Evolutionary conservation across 2,113 vertebrate species (phyloP), one percentile per base, ranked within the genome.

Genomic region (Coregonus clupeaformis): DNA sequence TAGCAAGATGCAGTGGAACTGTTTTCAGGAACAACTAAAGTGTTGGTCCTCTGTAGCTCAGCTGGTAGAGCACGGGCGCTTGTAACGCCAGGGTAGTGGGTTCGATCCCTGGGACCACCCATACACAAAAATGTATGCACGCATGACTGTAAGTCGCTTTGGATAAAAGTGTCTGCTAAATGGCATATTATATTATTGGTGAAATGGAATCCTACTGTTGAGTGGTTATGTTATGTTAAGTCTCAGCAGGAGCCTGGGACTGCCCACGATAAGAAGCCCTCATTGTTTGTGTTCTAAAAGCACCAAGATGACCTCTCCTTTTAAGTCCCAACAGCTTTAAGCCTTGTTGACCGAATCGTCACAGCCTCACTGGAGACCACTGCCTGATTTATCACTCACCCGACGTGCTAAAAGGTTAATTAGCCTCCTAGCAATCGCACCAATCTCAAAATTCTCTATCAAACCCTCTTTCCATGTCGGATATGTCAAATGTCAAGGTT

Each of bases 401-500:
- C 67, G 66, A 75, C n/a, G 32, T 79, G 72, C 64, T 45, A 81
- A 82, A 88, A 85, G 69, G 74, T 79, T 82, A 71, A 90, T 85
- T 80, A 75, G 63, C 64, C 80, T 66, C 73, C 75, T 79, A 84
- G 73, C 42, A 79, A 72, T 36, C 27, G 32, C 73, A 78, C 77
- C 25, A n/a, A 60, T 78, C 49, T 74, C 70, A 79, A 57, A 75
- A 83, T 75, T 87, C 16, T 77, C 71, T 27, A 74, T 72, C 68
- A 88, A 87, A 86, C 47, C 57, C 45, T 74, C 71, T 81, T 87
- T 85, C 82, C 82, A 80, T 88, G 77, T 74, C 66, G 71, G 75
- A 82, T 81, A 75, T 84, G 83, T 90, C 81, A 92, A 89, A 92
- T 91, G 89, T 91, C 90, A 92, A 85, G 82, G 87, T 91, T 90